Conservation (phyloP, 2,113 vertebrate species). For the Piaya cayana region DNA sequence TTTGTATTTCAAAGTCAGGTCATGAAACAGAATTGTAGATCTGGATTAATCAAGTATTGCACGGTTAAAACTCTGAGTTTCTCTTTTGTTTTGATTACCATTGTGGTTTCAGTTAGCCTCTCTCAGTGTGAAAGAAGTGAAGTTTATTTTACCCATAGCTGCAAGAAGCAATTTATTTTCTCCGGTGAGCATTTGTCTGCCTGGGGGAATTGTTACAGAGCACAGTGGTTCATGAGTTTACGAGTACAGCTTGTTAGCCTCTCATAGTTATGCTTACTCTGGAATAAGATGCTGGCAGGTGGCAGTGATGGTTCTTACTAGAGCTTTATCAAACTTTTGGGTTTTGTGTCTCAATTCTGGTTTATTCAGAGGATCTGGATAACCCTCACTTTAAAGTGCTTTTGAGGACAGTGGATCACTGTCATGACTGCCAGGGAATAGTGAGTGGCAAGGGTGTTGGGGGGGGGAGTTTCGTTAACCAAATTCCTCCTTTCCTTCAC, state of each 20-base stretch:
- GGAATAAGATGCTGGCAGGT: neutral
- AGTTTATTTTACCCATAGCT: neutral
- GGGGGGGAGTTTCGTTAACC: no score
- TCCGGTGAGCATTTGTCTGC: neutral
- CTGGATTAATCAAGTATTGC: neutral
- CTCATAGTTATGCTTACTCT: rapidly evolving
- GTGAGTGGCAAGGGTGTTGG: neutral
- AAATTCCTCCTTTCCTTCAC: no score
- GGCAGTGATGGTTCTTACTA: neutral
- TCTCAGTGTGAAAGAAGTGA: neutral
- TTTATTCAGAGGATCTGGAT: neutral
- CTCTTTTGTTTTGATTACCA: neutral
- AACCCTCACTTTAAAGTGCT: neutral
- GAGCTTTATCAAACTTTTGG: neutral
- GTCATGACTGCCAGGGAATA: rapidly evolving
- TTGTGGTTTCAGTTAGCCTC: neutral
- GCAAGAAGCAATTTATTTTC: neutral
- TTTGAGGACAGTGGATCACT: rapidly evolving
- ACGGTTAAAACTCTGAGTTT: neutral
- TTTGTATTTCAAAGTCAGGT: neutral
- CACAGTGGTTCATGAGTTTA: neutral
- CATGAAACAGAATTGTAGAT: rapidly evolving
- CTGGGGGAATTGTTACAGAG: neutral
- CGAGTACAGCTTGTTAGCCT: rapidly evolving
- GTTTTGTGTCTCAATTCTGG: neutral